Base-by-base conservation (phyloP, 2,888 invertebrate genomes). In the Cryptocephalus primarius region DNA sequence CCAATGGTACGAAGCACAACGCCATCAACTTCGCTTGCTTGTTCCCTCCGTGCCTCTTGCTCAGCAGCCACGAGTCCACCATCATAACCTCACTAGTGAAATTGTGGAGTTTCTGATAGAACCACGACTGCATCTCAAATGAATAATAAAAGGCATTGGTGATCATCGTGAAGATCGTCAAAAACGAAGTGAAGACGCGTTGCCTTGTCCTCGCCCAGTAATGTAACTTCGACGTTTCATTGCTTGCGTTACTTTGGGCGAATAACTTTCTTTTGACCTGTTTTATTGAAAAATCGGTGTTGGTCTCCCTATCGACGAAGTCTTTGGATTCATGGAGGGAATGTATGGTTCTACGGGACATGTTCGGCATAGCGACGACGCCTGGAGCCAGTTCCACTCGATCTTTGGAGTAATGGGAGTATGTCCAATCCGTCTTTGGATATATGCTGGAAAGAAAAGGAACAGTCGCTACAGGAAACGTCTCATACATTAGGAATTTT, bases 381-480 rank as follows among this genome's bases (percentile, higher is more conserved):
- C 88, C 88, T 0, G 86, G 86, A 0, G 83, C 84, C 47, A 88
- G 72, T 66, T 85, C 85, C 57, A 85, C 82, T 44, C 88, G 81
- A 72, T 85, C 86, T 56, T 82, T 82, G n/a, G 89, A 90, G 56
- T 83, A 72, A 52, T 77, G 79, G 1, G 90, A 88, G 69, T 92
- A 92, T 8, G 90, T 90, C 72, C 89, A 91, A 71, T 91, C 91
- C 50, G 91, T 92, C 72, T 92, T 92, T 6, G 89, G 90, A 66
- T 84, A 88, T 69, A 82, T 83, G 68, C 91, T 91, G 75, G 11
- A 73, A 42, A 14, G 13, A 9, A 14, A 8, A 40, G 10, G 14
- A 40, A 11, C 6, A 4, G 14, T 13, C 8, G 8, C 13, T 14
- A 8, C 4, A 12, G 12, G 3, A 36, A 6, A 36, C 2, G 4